A percentile compares a stretch with the other conserved stretches of the same genome.
Evolutionary conservation across 2,797 vertebrate species (phyloP).

Genomic region (Poeciliopsis paucimaculata): DNA sequence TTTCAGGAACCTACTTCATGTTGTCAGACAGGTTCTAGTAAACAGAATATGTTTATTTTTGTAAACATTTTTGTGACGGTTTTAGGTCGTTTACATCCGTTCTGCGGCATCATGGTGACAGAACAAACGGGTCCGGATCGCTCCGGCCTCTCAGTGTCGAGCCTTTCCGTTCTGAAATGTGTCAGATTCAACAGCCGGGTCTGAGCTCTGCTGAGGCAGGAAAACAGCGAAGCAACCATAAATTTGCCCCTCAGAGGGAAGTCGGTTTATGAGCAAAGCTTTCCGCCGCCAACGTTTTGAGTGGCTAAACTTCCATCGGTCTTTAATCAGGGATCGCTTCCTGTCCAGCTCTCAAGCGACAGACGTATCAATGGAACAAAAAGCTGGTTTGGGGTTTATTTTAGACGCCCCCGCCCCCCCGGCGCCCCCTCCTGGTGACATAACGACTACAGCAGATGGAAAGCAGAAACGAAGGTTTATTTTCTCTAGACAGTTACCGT

Average conservation of each 20-base stretch:
- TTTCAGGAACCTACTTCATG: background rate
- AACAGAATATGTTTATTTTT: background rate
- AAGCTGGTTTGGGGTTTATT: conserved; percentile 25
- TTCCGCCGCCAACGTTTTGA: conserved; percentile 45
- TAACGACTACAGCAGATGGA: conserved; percentile 71
- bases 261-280: conserved; percentile 59
- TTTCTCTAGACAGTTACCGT: conserved; percentile 50
- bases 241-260: conserved; percentile 58
- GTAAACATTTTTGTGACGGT: background rate
- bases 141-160: background rate
- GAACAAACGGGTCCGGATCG: background rate
- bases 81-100: background rate
- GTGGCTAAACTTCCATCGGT: conserved; percentile 18
- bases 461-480: conserved; percentile 59
- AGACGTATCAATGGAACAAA: conserved; percentile 32
- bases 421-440: conserved; percentile 26
- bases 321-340: conserved; percentile 21
- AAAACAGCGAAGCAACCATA: conserved; percentile 21
- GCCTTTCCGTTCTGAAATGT: background rate
- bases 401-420: conserved; percentile 17
- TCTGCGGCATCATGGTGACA: conserved; percentile 3
- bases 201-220: background rate
- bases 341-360: conserved; percentile 21
- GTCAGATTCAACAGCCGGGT: background rate
- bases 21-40: background rate